Base-by-base conservation (phyloP, 2,888 invertebrate species). In the Dendrolimus pini region DNA sequence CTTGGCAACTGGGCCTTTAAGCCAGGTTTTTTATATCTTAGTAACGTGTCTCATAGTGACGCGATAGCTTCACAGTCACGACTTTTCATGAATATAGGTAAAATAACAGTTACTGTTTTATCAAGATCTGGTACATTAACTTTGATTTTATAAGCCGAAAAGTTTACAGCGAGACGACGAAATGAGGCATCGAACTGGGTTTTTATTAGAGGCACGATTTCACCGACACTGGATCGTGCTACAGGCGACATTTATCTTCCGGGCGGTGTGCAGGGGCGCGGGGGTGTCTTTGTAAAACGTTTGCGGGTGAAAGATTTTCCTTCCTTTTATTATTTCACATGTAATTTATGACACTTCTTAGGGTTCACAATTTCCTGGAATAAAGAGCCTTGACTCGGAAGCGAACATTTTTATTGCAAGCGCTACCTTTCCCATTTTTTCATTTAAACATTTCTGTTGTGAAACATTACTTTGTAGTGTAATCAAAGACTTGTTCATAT, bases 311-410 rank as follows among this genome's bases (percentile, higher is more conserved):
- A 83, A 85, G 81, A 81, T 84, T 83, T 84, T 78, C 75, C 78
- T 64, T 81, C 77, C 72, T 84, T 82, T 82, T 84, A 85, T 85
- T 85, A 84, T 87, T 83, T 85, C 79, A 83, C 79, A 82, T 80
- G 77, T 82, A 85, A 86, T 86, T 88, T 87, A 86, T 85, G 79
- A 77, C 79, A 79, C 79, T 79, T 78, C 71, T 83, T 77, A 77
- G 68, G 47, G 68, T 71, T 73, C 70, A 65, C 69, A 68, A 71
- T 71, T 76, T 72, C 70, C 65, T 68, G 67, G 64, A 68, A 69
- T 74, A 70, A 75, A 70, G 69, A 73, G 63, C 73, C 65, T 75
- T 74, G 75, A 70, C 69, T 76, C 68, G 63, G 66, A 75, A 72
- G 67, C 65, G 69, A 64, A 69, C 64, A 67, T 75, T 74, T 78